Evolutionary conservation across 2,888 invertebrate species (phyloP).

Genomic region (Machimus rusticus): DNA sequence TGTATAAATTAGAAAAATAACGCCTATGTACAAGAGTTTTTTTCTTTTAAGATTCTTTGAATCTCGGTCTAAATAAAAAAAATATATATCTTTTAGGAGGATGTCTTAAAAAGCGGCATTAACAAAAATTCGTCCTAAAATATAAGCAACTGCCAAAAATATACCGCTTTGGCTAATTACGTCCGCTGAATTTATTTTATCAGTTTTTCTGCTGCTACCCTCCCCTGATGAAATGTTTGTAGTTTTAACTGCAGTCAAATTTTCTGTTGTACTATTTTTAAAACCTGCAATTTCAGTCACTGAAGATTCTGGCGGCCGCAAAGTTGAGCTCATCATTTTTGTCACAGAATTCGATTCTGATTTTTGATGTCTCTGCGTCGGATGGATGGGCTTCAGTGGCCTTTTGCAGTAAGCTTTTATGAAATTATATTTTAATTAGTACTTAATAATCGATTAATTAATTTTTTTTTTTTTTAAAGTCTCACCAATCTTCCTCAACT

Average conservation of each 20-base stretch:
- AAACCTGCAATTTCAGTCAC: not conserved
- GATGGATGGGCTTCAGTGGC: not conserved
- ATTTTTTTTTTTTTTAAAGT: not conserved
- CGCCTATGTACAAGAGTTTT: too few relatives aligned
- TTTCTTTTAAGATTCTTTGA: not conserved
- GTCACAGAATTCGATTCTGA: not conserved
- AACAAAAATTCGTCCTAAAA: too few relatives aligned
- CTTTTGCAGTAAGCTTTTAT: not conserved
- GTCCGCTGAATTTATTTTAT: not conserved
- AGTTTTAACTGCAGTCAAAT: not conserved
- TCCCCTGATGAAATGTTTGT: not conserved
- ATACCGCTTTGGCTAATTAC: not conserved
- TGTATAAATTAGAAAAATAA: too few relatives aligned
- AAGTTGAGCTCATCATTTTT: not conserved
- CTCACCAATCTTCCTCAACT: slow-evolving; percentile 66
- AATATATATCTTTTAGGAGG: not conserved
- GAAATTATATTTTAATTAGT: too few relatives aligned
- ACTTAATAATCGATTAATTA: too few relatives aligned
- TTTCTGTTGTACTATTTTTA: not conserved
- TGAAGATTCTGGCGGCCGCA: not conserved
- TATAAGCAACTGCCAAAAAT: not conserved
- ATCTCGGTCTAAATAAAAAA: not conserved
- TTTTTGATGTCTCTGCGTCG: not conserved
- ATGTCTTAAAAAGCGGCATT: not conserved
- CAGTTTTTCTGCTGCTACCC: not conserved